phyloP scores from a whole-genome alignment of 2,888 invertebrate species.

The Lingula anatina region DNA sequence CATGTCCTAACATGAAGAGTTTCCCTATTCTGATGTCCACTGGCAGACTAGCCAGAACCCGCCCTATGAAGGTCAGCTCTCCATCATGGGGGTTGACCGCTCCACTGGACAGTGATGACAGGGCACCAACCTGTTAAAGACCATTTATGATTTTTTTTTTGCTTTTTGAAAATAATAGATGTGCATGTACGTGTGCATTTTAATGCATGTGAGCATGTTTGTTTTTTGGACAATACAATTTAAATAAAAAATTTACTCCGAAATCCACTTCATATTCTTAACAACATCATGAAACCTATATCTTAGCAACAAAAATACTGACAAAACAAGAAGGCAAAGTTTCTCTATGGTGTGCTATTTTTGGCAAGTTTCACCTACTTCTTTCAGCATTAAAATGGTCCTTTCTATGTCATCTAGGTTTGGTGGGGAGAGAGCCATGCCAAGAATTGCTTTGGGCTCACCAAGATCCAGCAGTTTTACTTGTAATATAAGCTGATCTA shows the following conservation, averaged over 20 bases:
- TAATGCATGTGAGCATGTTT: too few species aligned
- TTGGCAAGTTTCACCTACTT: too few species aligned
- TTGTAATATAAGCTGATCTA: slow-evolving; percentile 74
- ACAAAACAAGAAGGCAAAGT: too few species aligned
- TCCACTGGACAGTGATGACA: slow-evolving; percentile 62
- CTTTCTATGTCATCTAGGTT: slow-evolving; percentile 73
- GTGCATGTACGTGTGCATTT: too few species aligned
- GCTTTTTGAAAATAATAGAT: too few species aligned
- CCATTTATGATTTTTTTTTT: slow-evolving; percentile 8
- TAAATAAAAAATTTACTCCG: too few species aligned
- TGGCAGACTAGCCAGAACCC: slow-evolving; percentile 76
- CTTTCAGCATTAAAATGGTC: slow-evolving; percentile 80
- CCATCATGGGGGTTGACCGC: slow-evolving; percentile 65
- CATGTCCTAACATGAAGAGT: slow-evolving; percentile 78
- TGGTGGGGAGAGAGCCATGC: slow-evolving; percentile 81
- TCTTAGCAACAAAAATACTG: too few species aligned
- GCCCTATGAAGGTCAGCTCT: slow-evolving; percentile 79
- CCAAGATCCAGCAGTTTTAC: slow-evolving; percentile 79
- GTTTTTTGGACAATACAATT: too few species aligned
- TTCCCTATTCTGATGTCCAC: slow-evolving; percentile 77
- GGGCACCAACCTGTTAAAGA: slow-evolving; percentile 66
- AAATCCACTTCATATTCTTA: too few species aligned
- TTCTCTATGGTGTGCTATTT: too few species aligned
- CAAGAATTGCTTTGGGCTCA: slow-evolving; percentile 72
- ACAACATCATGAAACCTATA: too few species aligned